phyloP scores from a whole-genome alignment of 2,797 vertebrate genomes.

The Xenopus petersii region DNA sequence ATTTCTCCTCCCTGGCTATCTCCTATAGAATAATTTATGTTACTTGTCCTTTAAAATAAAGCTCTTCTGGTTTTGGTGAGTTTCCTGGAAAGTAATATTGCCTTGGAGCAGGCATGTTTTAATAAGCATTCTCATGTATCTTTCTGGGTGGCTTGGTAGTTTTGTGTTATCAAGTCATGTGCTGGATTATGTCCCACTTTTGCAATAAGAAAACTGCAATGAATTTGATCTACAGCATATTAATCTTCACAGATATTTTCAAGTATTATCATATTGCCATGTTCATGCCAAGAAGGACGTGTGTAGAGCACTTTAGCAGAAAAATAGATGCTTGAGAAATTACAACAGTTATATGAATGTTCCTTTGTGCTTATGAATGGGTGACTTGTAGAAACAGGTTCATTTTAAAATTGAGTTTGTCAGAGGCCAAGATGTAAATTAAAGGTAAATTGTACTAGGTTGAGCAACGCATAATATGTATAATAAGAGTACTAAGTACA shows the following conservation, averaged over 20 bases:
- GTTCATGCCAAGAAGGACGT: neutral
- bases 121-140: neutral
- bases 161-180: neutral
- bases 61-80: neutral
- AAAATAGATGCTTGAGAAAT: neutral
- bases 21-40: no score
- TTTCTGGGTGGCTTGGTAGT: neutral
- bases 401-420: neutral
- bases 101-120: neutral
- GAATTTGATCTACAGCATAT: neutral
- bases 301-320: neutral
- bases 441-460: neutral
- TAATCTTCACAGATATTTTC: neutral
- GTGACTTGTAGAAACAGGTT: constrained; percentile 7
- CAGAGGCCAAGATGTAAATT: neutral
- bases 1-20: no score
- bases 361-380: neutral
- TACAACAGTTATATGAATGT: neutral
- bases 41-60: no score
- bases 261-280: constrained; percentile 9
- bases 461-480: neutral
- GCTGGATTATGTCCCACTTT: neutral
- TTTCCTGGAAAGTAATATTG: neutral
- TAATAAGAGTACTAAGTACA: neutral
- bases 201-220: neutral